Evolutionary conservation across 35 echinoderm and acorn worm genomes (phyloP), one percentile per base, ranked within the genome.

Genomic region (Lytechinus variegatus): DNA sequence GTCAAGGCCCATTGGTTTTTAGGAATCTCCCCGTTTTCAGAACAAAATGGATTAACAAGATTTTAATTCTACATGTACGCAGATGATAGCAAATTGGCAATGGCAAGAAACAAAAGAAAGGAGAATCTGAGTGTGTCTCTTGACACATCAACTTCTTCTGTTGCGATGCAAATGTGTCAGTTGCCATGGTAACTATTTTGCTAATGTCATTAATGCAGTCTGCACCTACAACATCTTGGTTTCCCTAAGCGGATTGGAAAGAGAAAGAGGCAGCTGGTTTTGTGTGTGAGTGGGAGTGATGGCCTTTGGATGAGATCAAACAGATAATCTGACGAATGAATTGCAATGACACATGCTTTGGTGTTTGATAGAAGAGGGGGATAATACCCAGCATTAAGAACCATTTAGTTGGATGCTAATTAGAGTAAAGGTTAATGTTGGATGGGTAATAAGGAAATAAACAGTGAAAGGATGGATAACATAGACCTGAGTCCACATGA

Each of bases 131-230:
- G 19, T n/a, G 66, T 19, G 66, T n/a, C 5, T 79, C n/a, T 79
- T 21, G 66, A 79, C 66, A 79, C 66, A 79, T 79, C n/a, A 79
- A 79, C 19, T 79, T 16, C 66, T 79, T 24, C 1, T 19, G 66
- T 79, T 79, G 66, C n/a, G 66, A 79, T 79, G 66, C 66, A 79
- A 79, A 79, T 79, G 66, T 79, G 66, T 16, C 66, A 16, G 66
- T 79, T 79, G 14, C 66, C 66, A 79, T 79, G 66, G 66, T 24
- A 79, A 79, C 66, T 79, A n/a, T 79, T 79, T 79, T 79, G 66
- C 66, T 79, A n/a, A 79, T 79, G 19, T 79, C n/a, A 79, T 79
- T 79, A 79, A 79, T 79, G 66, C 66, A 79, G 66, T 24, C 66
- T 79, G 66, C 66, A 79, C n/a, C 19, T 79, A 79, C 4, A 79